These are phyloP conservation scores for Tenualosa thibaudeaui DNA, from an alignment of 2,797 vertebrate genomes.

Conservation along the genomic window DNA sequence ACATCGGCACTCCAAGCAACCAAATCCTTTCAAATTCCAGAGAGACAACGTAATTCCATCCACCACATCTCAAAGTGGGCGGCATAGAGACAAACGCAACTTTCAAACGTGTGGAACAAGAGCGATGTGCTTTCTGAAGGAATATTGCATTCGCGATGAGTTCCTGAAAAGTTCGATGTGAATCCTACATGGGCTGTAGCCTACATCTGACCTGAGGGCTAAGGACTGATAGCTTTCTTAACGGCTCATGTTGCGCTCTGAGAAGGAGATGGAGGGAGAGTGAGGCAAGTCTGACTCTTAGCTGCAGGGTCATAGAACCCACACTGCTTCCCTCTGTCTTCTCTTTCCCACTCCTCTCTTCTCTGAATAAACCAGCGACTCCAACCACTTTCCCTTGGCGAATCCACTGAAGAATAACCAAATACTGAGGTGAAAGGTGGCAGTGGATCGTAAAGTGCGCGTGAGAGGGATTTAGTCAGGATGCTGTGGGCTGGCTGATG, in stretches of 20 bases:
- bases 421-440: neutral
- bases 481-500: neutral
- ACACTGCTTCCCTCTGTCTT: neutral
- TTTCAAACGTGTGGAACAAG: neutral
- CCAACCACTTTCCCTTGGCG: neutral
- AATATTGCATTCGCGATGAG: neutral
- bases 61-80: slow-evolving; percentile 18
- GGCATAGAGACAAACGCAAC: slow-evolving; percentile 22
- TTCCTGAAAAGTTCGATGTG: neutral
- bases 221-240: neutral
- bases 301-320: slow-evolving; percentile 77
- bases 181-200: neutral
- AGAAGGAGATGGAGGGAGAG: slow-evolving; percentile 15
- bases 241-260: slow-evolving; percentile 15
- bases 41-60: slow-evolving; percentile 53
- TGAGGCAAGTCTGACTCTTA: slow-evolving; percentile 33
- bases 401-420: neutral
- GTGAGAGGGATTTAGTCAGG: neutral
- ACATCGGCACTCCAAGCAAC: slow-evolving; percentile 30
- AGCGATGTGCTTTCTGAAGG: neutral
- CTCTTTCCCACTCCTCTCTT: neutral
- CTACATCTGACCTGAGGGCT: neutral
- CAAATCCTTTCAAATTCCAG: slow-evolving; percentile 49
- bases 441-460: neutral
- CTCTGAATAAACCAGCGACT: neutral